phyloP scores from a whole-genome alignment of 1,140 invertebrate species.

The Heliconius melpomene region DNA sequence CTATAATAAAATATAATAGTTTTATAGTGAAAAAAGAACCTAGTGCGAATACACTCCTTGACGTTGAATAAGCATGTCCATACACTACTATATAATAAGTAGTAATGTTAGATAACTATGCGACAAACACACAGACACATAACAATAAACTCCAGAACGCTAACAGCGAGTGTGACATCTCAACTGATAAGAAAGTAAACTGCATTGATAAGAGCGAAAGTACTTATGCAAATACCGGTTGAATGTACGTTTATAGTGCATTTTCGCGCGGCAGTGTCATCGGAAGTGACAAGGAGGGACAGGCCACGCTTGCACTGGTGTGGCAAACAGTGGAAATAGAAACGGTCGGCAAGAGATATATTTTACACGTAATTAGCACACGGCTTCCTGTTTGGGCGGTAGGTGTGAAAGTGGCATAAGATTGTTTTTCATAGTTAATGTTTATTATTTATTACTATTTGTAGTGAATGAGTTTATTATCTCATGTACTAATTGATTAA shows the following conservation, averaged over 20 bases:
- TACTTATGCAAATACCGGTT: conserved; percentile 26
- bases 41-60: too few relatives aligned
- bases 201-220: conserved; percentile 26
- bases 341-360: not conserved
- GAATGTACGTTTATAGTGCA: conserved; percentile 36
- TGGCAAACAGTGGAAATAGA: conserved; percentile 16
- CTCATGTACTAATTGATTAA: too few relatives aligned
- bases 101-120: too few relatives aligned
- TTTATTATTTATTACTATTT: too few relatives aligned
- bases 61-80: too few relatives aligned
- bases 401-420: not conserved
- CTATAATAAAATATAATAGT: too few relatives aligned
- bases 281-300: conserved; percentile 34
- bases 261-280: conserved; percentile 26
- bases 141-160: not conserved
- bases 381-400: conserved; percentile 3
- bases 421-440: not conserved
- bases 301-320: conserved; percentile 31
- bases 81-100: too few relatives aligned
- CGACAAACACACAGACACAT: too few relatives aligned
- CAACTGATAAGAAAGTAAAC: not conserved
- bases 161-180: not conserved
- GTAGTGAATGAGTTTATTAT: too few relatives aligned
- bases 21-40: too few relatives aligned
- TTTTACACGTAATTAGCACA: conserved; percentile 8